Conservation (phyloP, 2,797 vertebrate genomes). For the Fistularia commersonii region DNA sequence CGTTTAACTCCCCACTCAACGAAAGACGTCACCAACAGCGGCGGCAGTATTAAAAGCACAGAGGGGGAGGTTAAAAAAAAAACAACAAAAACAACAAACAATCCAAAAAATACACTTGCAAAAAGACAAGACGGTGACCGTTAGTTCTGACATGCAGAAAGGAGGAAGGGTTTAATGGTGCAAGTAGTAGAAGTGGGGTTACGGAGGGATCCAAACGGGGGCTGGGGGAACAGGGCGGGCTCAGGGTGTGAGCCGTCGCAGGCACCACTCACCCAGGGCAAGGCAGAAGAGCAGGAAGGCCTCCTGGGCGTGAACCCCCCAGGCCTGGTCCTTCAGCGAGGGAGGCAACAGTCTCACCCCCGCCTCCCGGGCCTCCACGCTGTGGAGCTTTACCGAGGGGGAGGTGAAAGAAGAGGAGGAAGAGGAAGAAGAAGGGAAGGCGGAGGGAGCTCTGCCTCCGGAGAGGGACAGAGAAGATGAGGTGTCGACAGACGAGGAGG, state of each 20-base stretch:
- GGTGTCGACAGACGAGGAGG: constrained; percentile 82
- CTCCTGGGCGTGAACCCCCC: constrained; percentile 82
- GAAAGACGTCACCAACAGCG: too few relatives aligned
- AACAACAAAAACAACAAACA: too few relatives aligned
- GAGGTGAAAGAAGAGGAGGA: constrained; percentile 67
- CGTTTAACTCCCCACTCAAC: too few relatives aligned
- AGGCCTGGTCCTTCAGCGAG: constrained; percentile 90
- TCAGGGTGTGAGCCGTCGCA: too few relatives aligned
- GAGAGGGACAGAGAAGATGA: constrained; percentile 79
- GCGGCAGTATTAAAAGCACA: too few relatives aligned
- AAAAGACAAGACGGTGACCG: neutral
- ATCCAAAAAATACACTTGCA: too few relatives aligned
- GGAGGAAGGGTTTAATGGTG: neutral
- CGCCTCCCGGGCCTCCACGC: constrained; percentile 66
- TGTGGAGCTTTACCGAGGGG: constrained; percentile 73
- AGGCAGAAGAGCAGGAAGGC: constrained; percentile 93
- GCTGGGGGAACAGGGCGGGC: too few relatives aligned
- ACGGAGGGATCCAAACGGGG: constrained; percentile 10
- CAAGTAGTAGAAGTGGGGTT: constrained; percentile 16
- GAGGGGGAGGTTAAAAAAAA: too few relatives aligned
- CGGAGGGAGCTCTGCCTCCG: constrained; percentile 52
- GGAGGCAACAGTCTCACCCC: constrained; percentile 85
- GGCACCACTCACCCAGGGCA: constrained; percentile 88
- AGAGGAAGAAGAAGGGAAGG: constrained; percentile 51
- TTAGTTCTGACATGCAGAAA: constrained; percentile 36